Conservation (phyloP, 2,888 invertebrate species). For the Laspeyria flexula region DNA sequence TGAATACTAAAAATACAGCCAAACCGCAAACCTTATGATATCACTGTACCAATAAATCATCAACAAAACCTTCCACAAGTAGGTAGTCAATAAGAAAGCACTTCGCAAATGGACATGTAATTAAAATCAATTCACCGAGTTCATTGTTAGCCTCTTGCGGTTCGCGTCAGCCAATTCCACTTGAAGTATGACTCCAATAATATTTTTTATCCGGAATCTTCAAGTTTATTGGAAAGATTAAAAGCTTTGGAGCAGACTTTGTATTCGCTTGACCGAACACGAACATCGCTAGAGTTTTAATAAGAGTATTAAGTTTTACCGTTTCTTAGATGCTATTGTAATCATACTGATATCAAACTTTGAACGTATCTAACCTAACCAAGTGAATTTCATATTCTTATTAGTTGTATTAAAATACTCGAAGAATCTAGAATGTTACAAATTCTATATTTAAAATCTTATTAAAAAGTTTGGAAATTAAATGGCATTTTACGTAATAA, state of each 20-base stretch:
- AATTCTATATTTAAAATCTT: no score
- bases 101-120: slow-evolving; percentile 22
- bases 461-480: no score
- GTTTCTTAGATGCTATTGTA: slow-evolving; percentile 8
- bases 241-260: slow-evolving; percentile 50
- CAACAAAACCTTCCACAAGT: not conserved
- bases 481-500: no score
- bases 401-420: no score
- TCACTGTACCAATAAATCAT: no score
- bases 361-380: not conserved
- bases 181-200: slow-evolving; percentile 40
- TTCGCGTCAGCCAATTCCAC: slow-evolving; percentile 12
- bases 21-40: no score
- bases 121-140: slow-evolving; percentile 40
- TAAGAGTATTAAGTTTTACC: slow-evolving; percentile 25
- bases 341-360: not conserved
- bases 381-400: not conserved
- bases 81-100: slow-evolving; percentile 9
- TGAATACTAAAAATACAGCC: no score
- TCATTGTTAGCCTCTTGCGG: slow-evolving; percentile 18
- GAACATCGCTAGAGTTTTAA: slow-evolving; percentile 30
- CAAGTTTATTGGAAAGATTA: slow-evolving; percentile 63
- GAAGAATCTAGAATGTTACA: no score
- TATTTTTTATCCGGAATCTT: slow-evolving; percentile 59
- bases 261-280: slow-evolving; percentile 21